phyloP scores from a whole-genome alignment of 2,797 vertebrate genomes.

The Acrossocheilus wenchowensis region DNA sequence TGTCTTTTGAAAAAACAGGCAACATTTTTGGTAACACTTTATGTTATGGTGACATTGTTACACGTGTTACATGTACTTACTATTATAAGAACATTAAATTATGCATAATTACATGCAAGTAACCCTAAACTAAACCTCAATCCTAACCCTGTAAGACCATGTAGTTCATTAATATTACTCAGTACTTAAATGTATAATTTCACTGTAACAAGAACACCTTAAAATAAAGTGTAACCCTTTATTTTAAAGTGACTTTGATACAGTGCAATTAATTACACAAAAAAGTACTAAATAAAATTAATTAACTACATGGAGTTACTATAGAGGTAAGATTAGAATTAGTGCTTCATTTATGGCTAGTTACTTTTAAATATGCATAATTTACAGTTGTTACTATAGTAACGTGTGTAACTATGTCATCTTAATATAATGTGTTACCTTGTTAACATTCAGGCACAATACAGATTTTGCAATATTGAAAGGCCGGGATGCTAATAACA shows the following conservation, averaged over 20 bases:
- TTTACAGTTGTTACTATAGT: too few species aligned
- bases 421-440: not conserved
- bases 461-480: not conserved
- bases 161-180: not conserved
- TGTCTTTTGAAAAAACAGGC: not conserved
- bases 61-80: not conserved
- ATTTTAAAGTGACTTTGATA: not conserved
- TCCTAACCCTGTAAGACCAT: not conserved
- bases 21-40: too few species aligned
- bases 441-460: not conserved
- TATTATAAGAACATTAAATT: not conserved
- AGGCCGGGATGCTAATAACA: not conserved
- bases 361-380: too few species aligned
- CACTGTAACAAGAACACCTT: not conserved
- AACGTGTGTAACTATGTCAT: too few species aligned
- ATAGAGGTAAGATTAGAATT: not conserved
- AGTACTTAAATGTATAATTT: not conserved
- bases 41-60: not conserved
- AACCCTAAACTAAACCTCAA: not conserved
- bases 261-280: not conserved
- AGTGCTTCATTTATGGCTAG: too few species aligned
- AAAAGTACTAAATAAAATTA: not conserved
- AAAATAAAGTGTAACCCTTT: not conserved
- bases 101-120: not conserved
- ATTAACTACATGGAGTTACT: not conserved